Evolutionary conservation across 2,888 invertebrate genomes (phyloP), one percentile per base, ranked within the genome.

Genomic region (Spisula subtruncata): DNA sequence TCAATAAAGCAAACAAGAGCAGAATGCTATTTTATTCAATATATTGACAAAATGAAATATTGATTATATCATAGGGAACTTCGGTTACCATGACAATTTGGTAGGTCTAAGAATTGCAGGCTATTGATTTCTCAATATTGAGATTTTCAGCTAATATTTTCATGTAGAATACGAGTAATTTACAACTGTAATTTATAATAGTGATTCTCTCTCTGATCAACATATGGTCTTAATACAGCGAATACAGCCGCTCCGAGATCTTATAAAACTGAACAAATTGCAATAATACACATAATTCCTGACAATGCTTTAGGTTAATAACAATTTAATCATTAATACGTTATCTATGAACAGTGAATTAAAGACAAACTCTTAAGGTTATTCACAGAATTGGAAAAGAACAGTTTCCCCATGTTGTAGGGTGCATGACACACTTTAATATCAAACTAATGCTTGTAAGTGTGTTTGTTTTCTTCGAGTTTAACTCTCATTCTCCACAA

Each of bases 11-110:
- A 84, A 84, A 84, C 84, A 84, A n/a, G 25, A 46, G 46, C 84
- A 32, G 84, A 75, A 75, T 75, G 84, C 75, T 48, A 84, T 84
- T 84, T 84, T 84, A 86, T 89, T 85, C 91, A 89, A 91, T 91
- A 91, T 91, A 91, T 91, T 89, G 91, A 91, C 91, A 89, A 87
- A 75, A 75, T 85, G 48, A 87, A 89, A 66, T 91, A 89, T 91
- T 91, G 91, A 91, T 91, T 91, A 86, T 91, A 90, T 87, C 87
- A 87, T 84, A 85, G 89, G 75, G 87, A 86, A 75, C 60, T 80
- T 56, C 41, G 91, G n/a, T 91, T 89, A 71, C 91, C 89, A 91
- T 91, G 91, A 85, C 89, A 32, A 91, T 89, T 87, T 71, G n/a
- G 85, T 89, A 89, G 85, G 86, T 91, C 91, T 81, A 46, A 84